phyloP scores from a whole-genome alignment of 2,797 vertebrate species.

The Sebastes kiyomatsui region DNA sequence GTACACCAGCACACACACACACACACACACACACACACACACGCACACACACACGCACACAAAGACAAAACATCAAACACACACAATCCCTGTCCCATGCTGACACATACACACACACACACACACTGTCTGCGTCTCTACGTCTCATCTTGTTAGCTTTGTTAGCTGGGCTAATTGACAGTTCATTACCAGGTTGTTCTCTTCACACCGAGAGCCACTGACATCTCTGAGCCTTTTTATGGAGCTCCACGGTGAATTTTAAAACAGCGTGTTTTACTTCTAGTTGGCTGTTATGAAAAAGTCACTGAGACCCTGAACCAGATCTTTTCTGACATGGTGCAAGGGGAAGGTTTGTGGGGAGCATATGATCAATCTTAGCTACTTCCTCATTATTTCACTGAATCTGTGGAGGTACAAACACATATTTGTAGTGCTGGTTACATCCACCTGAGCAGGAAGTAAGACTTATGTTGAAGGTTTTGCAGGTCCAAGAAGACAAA shows the following conservation, averaged over 20 bases:
- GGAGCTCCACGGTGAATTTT: conserved; percentile 18
- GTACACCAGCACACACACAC: background rate
- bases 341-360: background rate
- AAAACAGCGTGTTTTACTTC: conserved; percentile 25
- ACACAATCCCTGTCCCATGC: background rate
- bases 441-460: background rate
- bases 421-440: background rate
- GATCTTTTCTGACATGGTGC: background rate
- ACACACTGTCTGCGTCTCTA: background rate
- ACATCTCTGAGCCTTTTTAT: conserved; percentile 20
- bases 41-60: background rate
- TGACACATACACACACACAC: conserved; percentile 2
- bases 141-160: conserved; percentile 54
- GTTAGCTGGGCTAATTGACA: conserved; percentile 68
- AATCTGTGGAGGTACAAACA: background rate
- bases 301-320: background rate
- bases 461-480: background rate
- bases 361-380: background rate
- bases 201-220: conserved; percentile 25
- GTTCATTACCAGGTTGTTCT: conserved; percentile 64
- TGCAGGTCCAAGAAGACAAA: background rate
- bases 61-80: background rate
- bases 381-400: background rate
- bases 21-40: too few species aligned
- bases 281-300: background rate